phyloP scores from a whole-genome alignment of 2,113 vertebrate species.

The Felis catus region F.catus_Fca126_mat1.0 CM031411.1:104464001-104464500 shows the following conservation, averaged over 20 bases:
- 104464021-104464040: not conserved
- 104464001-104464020: not conserved
- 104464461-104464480: not conserved
- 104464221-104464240: not conserved
- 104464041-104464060: not conserved
- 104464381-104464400: not conserved
- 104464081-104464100: not conserved
- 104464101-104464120: not conserved
- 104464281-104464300: not conserved
- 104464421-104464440: not conserved
- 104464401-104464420: not conserved
- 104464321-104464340: not conserved
- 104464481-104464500: not conserved
- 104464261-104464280: not conserved
- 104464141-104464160: not conserved
- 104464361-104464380: not conserved
- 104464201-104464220: not conserved
- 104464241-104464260: not conserved
- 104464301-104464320: not conserved
- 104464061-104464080: not conserved
- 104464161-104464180: not conserved
- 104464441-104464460: not conserved
- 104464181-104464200: not conserved
- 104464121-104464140: not conserved
- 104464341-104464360: not conserved